Evolutionary conservation across 1,140 invertebrate species (phyloP), one percentile per base, ranked within the genome.

Genomic region (Lepidurus arcticus): DNA sequence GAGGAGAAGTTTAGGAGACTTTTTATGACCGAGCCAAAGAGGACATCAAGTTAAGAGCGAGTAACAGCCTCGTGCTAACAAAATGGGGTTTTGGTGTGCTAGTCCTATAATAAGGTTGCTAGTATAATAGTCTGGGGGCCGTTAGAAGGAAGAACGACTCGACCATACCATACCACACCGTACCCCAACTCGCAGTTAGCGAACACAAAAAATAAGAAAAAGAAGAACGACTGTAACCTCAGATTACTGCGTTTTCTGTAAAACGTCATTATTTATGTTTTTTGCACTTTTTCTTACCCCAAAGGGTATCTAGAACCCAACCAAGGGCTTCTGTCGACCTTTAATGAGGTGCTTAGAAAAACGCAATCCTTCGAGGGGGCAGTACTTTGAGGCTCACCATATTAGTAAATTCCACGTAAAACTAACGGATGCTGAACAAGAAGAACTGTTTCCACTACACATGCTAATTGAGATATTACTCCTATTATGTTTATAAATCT

Each of bases 21-120:
- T 65, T 65, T 65, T 65, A 65, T 65, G 53, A 65, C 53, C 21
- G 53, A 65, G 53, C 21, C 53, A 65, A 65, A 65, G 53, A 65
- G 53, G 21, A 65, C 53, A 65, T 65, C 53, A 65, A 65, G 53
- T 65, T 65, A 65, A 65, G 53, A 65, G 53, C 53, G 53, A 65
- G 53, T 65, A 65, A 65, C 21, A 65, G 53, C 53, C 53, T 65
- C 53, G 53, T 65, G 53, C 53, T 65, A 21, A 65, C 53, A 65
- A 65, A 65, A 65, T 65, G 53, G 53, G 13, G 9, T 65, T 65
- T 65, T 65, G 16, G n/a, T 65, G 16, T 65, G 53, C 21, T 9
- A 5, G 16, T 65, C 21, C 21, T 65, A 21, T 65, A 65, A 65
- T 21, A 21, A 65, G 53, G 16, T 65, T 65, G 53, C 10, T 13